Conservation (phyloP, 2,113 vertebrate genomes). For the Protobothrops flavoviridis region DNA sequence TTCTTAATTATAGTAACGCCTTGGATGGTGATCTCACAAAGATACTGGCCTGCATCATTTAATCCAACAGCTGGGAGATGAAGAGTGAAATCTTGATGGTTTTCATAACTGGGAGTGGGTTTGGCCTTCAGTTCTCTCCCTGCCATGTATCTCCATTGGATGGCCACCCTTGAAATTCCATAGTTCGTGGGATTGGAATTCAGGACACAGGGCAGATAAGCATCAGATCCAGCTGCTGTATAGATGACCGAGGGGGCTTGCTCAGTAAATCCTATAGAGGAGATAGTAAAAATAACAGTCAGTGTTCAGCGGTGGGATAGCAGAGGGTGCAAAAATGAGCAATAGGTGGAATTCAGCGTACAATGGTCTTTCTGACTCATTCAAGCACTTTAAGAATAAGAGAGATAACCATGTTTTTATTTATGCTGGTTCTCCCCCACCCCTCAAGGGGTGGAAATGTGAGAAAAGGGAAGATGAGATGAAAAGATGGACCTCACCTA, state of each 20-base stretch:
- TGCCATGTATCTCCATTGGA: constrained; percentile 56
- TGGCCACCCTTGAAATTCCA: constrained; percentile 26
- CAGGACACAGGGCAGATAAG: constrained; percentile 60
- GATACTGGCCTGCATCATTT: constrained; percentile 64
- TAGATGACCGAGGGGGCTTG: constrained; percentile 57
- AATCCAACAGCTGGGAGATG: constrained; percentile 53
- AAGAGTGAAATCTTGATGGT: constrained; percentile 58
- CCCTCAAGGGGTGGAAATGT: background rate
- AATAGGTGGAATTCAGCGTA: background rate
- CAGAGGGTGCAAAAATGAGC: background rate
- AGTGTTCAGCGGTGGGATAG: background rate
- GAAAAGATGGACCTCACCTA: constrained; percentile 58
- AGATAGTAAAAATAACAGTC: constrained; percentile 7
- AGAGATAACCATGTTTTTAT: background rate
- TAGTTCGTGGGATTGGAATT: constrained; percentile 32
- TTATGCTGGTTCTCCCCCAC: background rate
- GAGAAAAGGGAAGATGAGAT: background rate
- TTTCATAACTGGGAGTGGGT: background rate
- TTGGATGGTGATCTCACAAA: constrained; percentile 55
- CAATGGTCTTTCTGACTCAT: background rate
- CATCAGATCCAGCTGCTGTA: constrained; percentile 63
- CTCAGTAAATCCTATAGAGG: constrained; percentile 65
- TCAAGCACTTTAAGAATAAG: background rate
- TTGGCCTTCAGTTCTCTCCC: constrained; percentile 32
- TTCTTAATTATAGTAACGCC: constrained; percentile 49